Percentiles rank a stretch among this genome's conserved stretches.
These are phyloP conservation scores for Bungarus multicinctus DNA, from an alignment of 2,113 vertebrate genomes.

Conservation along the genomic window DNA sequence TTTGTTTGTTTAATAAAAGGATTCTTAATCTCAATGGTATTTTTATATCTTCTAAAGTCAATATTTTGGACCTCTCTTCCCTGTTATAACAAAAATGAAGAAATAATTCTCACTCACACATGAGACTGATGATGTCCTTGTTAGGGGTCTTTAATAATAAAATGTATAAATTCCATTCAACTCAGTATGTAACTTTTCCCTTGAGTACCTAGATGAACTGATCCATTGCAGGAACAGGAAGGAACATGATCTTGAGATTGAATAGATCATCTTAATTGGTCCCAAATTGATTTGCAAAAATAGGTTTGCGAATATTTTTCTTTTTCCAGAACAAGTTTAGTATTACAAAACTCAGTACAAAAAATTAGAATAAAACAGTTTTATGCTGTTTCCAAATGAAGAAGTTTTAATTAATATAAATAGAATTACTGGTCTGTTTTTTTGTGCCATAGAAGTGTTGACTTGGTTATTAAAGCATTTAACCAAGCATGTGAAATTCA, in stretches of 20 bases:
- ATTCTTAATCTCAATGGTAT: neutral
- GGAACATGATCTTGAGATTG: constrained; percentile 61
- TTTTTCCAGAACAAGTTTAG: constrained; percentile 55
- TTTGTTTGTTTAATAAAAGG: neutral
- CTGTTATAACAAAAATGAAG: constrained; percentile 1
- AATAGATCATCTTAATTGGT: constrained; percentile 65
- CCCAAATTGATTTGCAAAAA: constrained; percentile 55
- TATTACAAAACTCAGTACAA: constrained; percentile 40
- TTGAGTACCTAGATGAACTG: constrained; percentile 50
- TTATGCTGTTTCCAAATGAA: neutral
- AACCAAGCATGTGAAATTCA: neutral
- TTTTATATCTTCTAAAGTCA: neutral
- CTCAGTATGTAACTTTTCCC: constrained; percentile 25
- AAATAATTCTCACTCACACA: neutral
- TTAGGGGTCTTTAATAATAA: constrained; percentile 38
- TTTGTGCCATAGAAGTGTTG: neutral
- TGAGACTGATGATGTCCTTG: constrained; percentile 17
- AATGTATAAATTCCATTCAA: neutral
- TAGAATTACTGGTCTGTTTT: neutral
- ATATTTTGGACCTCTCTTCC: neutral
- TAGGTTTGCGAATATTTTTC: constrained; percentile 37
- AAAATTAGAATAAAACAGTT: constrained; percentile 32
- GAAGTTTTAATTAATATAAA: neutral
- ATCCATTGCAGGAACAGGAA: constrained; percentile 67
- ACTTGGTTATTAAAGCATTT: neutral